Evolutionary conservation across 2,113 vertebrate species (phyloP), one percentile per base, ranked within the genome.

Genomic region (Nesogale talazaci): DNA sequence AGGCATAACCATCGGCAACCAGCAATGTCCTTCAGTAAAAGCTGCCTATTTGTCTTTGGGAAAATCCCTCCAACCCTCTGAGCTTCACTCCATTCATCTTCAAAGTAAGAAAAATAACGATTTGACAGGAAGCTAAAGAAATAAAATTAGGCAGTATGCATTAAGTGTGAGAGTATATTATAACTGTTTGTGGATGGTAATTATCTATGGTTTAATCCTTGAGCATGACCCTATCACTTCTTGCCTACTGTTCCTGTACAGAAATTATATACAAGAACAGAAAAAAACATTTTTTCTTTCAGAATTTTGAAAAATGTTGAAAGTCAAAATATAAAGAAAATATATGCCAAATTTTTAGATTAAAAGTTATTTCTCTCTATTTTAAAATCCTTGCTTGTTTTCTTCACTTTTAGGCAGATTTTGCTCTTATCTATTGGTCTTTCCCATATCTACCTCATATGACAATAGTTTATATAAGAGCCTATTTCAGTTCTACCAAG

Each of bases 401-500:
- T 56, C 46, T 91, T 90, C n/a, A 74, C 56, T 72, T 80, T 56
- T 42, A 81, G 25, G n/a, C 77, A 86, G 77, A 52, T 42, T 36
- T 88, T 88, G 27, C 40, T 70, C 6, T 52, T 9, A 20, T 38
- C 42, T 81, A 15, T 82, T 52, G 2, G 1, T 29, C 92, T 91
- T 52, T 10, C 42, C 31, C 27, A 92, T 29, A 75, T 84, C 34
- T 92, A 16, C 69, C 61, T 57, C 38, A 5, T 67, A 59, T 74
- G 67, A 81, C 20, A 63, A 77, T 17, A 52, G 25, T 10, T 75
- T 75, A 31, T 67, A 34, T 91, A 20, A 61, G 59, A 79, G 56
- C 36, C 38, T 87, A 63, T 74, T 42, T 90, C 84, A 92, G 89
- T 15, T 81, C 75, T 75, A 90, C 67, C 29, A 94, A 82, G 16